These are phyloP conservation scores for Rhogogaster chlorosoma DNA, from an alignment of 2,888 invertebrate genomes.

Conservation along the genomic window DNA sequence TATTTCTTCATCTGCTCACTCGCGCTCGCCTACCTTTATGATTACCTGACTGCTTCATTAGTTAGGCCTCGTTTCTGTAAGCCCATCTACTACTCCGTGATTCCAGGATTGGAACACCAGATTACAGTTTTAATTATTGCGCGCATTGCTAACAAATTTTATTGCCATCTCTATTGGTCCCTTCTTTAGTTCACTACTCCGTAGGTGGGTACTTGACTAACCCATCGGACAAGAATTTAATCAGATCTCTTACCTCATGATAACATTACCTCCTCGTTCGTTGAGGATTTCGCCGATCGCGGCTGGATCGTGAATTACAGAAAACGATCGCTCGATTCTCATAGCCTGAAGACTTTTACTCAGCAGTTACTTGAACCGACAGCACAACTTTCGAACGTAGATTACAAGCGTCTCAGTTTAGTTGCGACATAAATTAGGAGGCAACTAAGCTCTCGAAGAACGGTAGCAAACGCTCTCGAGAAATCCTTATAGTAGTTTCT, in stretches of 20 bases:
- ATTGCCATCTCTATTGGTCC: conserved; percentile 44
- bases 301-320: neutral
- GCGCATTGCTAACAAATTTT: conserved; percentile 51
- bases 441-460: neutral
- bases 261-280: neutral
- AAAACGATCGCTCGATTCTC: neutral
- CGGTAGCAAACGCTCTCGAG: conserved; percentile 1
- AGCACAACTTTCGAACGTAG: neutral
- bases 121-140: conserved; percentile 52
- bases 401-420: neutral
- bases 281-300: neutral
- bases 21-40: conserved; percentile 56
- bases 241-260: neutral
- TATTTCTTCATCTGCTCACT: conserved; percentile 52
- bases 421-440: neutral
- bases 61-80: conserved; percentile 56
- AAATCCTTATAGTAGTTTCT: neutral
- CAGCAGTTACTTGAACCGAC: neutral
- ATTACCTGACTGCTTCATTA: conserved; percentile 65
- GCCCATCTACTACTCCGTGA: conserved; percentile 49
- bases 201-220: neutral
- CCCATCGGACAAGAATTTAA: conserved; percentile 24
- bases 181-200: conserved; percentile 9
- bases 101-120: conserved; percentile 51
- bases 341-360: neutral